Percentiles rank a stretch among this genome's conserved stretches.
Conservation (phyloP, 2,113 vertebrate genomes). For the Ploceus nigricollis region DNA sequence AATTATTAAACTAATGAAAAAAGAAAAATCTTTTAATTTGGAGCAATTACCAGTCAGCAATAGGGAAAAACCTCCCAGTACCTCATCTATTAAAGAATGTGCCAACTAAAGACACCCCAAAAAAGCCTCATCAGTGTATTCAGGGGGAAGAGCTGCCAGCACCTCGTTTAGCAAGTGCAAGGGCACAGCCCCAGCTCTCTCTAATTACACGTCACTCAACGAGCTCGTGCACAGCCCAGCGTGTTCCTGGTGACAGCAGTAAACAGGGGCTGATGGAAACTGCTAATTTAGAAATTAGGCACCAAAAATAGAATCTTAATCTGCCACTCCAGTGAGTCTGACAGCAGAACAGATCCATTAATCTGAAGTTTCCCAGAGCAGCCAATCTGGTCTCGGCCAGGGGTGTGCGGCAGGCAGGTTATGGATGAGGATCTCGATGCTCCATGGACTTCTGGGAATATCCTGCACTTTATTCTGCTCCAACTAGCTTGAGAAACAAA, state of each 20-base stretch:
- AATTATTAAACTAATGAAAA: not conserved
- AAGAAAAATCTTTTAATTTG: not conserved
- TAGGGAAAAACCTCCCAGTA: not conserved
- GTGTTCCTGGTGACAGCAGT: constrained; percentile 51
- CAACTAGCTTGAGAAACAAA: not conserved
- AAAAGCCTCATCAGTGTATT: not conserved
- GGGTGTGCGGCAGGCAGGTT: not conserved
- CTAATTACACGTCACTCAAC: constrained; percentile 48
- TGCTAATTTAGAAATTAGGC: constrained; percentile 65
- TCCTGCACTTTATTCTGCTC: not conserved
- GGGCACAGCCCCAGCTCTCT: constrained; percentile 15
- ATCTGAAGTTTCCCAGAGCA: not conserved
- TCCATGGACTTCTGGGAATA: not conserved
- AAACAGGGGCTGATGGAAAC: constrained; percentile 47
- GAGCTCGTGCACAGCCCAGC: constrained; percentile 32
- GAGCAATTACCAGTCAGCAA: not conserved
- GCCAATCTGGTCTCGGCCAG: constrained; percentile 1
- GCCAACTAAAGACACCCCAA: not conserved
- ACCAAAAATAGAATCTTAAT: constrained; percentile 64
- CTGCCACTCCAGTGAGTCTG: constrained; percentile 32
- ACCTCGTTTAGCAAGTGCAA: constrained; percentile 21
- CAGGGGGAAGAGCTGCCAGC: not conserved
- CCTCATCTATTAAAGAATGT: not conserved
- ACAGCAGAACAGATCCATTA: constrained; percentile 24
- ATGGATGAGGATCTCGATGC: constrained; percentile 8